These are phyloP conservation scores for Gonioctena quinquepunctata DNA, from an alignment of 1,140 invertebrate species.

Conservation along the genomic window DNA sequence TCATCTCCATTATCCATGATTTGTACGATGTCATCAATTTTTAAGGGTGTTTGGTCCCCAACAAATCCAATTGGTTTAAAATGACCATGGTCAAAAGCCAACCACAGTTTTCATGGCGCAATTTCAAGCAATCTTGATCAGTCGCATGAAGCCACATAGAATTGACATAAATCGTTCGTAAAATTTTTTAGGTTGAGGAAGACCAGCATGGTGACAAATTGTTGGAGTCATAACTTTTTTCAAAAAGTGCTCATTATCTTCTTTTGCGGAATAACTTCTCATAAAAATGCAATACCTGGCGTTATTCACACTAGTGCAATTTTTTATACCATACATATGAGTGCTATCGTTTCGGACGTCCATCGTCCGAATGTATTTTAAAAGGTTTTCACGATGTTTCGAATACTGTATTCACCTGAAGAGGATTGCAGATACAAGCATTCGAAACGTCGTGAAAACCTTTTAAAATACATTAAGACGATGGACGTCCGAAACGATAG, in stretches of 20 bases:
- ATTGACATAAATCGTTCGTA: constrained; percentile 7
- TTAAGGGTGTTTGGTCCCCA: constrained; percentile 11
- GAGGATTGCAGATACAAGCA: too few species aligned
- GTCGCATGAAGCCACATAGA: constrained; percentile 18
- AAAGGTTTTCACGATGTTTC: too few species aligned
- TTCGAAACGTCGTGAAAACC: too few species aligned
- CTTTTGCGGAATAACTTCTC: constrained; percentile 11
- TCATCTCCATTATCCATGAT: constrained; percentile 2
- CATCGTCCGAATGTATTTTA: too few species aligned
- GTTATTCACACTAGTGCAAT: constrained; percentile 14
- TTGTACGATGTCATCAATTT: constrained; percentile 11
- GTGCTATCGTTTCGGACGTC: too few species aligned
- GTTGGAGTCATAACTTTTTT: constrained; percentile 13
- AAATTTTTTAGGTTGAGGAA: constrained; percentile 6
- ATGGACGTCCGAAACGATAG: too few species aligned
- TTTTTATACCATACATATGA: too few species aligned
- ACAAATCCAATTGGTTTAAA: constrained; percentile 17
- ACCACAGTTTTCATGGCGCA: constrained; percentile 16
- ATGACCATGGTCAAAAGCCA: constrained; percentile 11
- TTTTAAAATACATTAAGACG: too few species aligned
- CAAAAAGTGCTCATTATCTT: constrained; percentile 11
- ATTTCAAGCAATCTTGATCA: constrained; percentile 2
- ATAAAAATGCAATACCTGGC: constrained; percentile 11
- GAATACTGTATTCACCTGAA: too few species aligned
- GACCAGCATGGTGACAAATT: constrained; percentile 3